Base-by-base conservation (phyloP, 2,888 invertebrate species). In the Rhagium mordax region DNA sequence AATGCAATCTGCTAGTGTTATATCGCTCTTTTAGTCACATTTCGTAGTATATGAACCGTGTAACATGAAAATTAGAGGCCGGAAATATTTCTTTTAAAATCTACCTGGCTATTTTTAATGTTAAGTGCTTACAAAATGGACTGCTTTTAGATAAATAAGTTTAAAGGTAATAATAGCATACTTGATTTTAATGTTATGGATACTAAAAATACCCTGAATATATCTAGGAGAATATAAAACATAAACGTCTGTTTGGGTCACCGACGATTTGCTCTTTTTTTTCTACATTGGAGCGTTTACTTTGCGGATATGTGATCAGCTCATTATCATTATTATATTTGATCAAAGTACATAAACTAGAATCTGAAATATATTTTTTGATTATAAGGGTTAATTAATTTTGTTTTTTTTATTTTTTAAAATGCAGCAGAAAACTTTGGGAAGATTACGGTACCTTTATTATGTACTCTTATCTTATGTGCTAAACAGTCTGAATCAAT, bases 11-110 rank as follows among this genome's bases (percentile, higher is more conserved):
- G 21, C 27, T 20, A 27, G 65, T 53, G 65, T 65, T 65, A 53
- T 53, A n/a, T 41, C 41, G 68, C 13, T 68, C 68, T 68, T 68
- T 59, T 59, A 68, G 29, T 69, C 71, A 74, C 78, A 68, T 77
- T 82, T 80, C 75, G 74, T 64, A 74, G 74, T 82, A 79, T 80
- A 83, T 83, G 82, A 81, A 82, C 78, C 84, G 78, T 82, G 76
- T 81, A 80, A 84, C 76, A 71, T 71, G 84, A 78, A 82, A 82
- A 81, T 82, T 82, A 78, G 78, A 79, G 81, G 60, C 79, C 77
- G 78, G 76, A 81, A 75, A 76, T 64, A 41, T 74, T 71, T 24
- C 65, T 33, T 15, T 65, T 15, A 15, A 16, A 16, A 15, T 27
- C 64, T 64, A 64, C 64, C 64, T 64, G 64, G 64, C 64, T 64